phyloP scores from a whole-genome alignment of 2,113 vertebrate species.

The Centropristis striata region DNA sequence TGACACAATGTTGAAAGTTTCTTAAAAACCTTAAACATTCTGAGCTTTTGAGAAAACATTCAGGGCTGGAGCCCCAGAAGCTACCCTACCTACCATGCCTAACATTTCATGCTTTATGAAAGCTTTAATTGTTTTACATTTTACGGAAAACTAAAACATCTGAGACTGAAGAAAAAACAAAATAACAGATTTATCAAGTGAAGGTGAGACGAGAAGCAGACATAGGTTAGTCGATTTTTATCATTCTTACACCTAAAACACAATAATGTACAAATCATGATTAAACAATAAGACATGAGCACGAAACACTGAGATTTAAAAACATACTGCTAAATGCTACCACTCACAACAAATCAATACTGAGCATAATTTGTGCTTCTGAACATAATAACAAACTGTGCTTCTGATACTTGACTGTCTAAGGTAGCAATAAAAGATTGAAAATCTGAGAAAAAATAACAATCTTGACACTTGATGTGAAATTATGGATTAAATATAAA shows the following conservation, averaged over 20 bases:
- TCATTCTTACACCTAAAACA: slow-evolving; percentile 62
- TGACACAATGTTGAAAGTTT: too few species aligned
- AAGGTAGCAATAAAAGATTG: slow-evolving; percentile 30
- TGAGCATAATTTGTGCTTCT: slow-evolving; percentile 57
- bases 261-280: slow-evolving; percentile 53
- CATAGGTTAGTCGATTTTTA: slow-evolving; percentile 50
- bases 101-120: neutral
- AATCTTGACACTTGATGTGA: slow-evolving; percentile 25
- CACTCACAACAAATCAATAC: slow-evolving; percentile 29
- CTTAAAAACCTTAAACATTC: too few species aligned
- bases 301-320: slow-evolving; percentile 43
- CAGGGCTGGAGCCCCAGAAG: too few species aligned
- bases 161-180: neutral
- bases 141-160: neutral
- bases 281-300: slow-evolving; percentile 47
- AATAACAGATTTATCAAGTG: slow-evolving; percentile 38
- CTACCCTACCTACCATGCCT: neutral
- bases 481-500: slow-evolving; percentile 49
- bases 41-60: too few species aligned
- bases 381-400: slow-evolving; percentile 56
- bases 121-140: slow-evolving; percentile 12
- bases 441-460: slow-evolving; percentile 10
- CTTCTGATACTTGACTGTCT: slow-evolving; percentile 39
- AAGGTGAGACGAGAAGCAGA: slow-evolving; percentile 52
- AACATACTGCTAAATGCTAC: slow-evolving; percentile 34